These are phyloP conservation scores for Sitophilus oryzae DNA, from an alignment of 1,140 invertebrate species.

Conservation along the genomic window DNA sequence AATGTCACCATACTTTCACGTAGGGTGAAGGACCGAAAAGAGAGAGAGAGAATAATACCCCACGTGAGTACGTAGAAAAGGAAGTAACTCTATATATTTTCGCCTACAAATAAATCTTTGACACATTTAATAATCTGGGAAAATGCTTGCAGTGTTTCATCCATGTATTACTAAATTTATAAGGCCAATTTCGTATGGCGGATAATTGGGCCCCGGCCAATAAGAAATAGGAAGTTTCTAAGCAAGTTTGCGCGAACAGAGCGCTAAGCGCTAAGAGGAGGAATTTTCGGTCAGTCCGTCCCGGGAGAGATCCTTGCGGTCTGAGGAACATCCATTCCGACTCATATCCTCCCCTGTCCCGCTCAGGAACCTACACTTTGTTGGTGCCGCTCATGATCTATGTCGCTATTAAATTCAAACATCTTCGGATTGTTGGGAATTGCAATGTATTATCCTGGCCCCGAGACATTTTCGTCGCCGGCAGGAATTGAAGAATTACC, in stretches of 20 bases:
- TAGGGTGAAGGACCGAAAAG: too few species aligned
- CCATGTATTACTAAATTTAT: slow-evolving; percentile 25
- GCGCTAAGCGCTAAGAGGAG: slow-evolving; percentile 33
- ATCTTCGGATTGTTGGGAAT: slow-evolving; percentile 45
- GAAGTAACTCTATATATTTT: too few species aligned
- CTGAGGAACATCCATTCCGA: slow-evolving; percentile 41
- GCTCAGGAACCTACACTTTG: slow-evolving; percentile 40
- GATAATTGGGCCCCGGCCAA: slow-evolving; percentile 23
- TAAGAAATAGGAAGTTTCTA: slow-evolving; percentile 37
- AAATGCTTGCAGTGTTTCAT: too few species aligned
- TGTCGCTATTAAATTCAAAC: slow-evolving; percentile 46
- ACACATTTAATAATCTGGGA: too few species aligned
- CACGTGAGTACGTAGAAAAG: too few species aligned
- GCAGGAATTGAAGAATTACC: slow-evolving; percentile 18
- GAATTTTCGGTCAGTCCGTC: slow-evolving; percentile 37
- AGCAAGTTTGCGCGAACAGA: slow-evolving; percentile 23
- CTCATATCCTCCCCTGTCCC: slow-evolving; percentile 34
- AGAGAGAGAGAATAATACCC: too few species aligned
- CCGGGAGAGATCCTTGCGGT: slow-evolving; percentile 40
- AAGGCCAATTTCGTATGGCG: slow-evolving; percentile 22
- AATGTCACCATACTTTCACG: too few species aligned
- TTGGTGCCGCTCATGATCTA: slow-evolving; percentile 43
- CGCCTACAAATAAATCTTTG: too few species aligned
- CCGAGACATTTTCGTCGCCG: slow-evolving; percentile 29
- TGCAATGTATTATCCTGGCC: slow-evolving; percentile 44